These are phyloP conservation scores for Morone saxatilis DNA, from an alignment of 2,113 vertebrate genomes.

Conservation along the genomic window DNA sequence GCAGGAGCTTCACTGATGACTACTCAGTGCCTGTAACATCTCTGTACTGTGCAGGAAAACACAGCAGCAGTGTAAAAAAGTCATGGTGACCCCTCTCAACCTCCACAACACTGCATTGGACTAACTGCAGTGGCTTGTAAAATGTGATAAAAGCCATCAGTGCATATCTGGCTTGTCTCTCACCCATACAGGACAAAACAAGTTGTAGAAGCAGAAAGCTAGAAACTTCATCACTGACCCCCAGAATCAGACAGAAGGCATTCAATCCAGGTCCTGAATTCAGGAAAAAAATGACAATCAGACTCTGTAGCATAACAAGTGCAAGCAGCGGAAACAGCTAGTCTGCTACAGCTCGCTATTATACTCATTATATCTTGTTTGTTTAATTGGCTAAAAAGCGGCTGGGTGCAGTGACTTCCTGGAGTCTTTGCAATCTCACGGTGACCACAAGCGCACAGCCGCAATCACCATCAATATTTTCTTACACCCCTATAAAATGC, in stretches of 20 bases:
- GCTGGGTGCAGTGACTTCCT: too few relatives aligned
- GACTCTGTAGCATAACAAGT: too few relatives aligned
- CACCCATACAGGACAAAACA: background rate
- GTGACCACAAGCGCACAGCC: too few relatives aligned
- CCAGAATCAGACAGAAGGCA: background rate
- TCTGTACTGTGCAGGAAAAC: background rate
- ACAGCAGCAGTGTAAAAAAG: background rate
- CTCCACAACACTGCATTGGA: background rate
- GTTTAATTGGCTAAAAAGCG: too few relatives aligned
- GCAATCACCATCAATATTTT: too few relatives aligned
- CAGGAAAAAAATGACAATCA: too few relatives aligned
- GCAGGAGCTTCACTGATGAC: background rate
- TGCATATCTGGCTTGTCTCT: background rate
- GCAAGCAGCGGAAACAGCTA: too few relatives aligned
- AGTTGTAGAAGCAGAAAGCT: background rate
- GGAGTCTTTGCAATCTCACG: too few relatives aligned
- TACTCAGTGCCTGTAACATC: background rate
- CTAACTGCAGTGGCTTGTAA: background rate
- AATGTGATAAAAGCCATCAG: slow-evolving; percentile 4
- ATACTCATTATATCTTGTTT: too few relatives aligned
- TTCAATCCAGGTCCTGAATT: background rate
- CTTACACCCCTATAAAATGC: too few relatives aligned
- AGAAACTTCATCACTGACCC: background rate
- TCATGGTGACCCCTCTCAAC: background rate
- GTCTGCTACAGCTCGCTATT: too few relatives aligned